A percentile compares a stretch with the other conserved stretches of the same genome.
phyloP scores from a whole-genome alignment of 2,888 invertebrate genomes.

The Nezara viridula region DNA sequence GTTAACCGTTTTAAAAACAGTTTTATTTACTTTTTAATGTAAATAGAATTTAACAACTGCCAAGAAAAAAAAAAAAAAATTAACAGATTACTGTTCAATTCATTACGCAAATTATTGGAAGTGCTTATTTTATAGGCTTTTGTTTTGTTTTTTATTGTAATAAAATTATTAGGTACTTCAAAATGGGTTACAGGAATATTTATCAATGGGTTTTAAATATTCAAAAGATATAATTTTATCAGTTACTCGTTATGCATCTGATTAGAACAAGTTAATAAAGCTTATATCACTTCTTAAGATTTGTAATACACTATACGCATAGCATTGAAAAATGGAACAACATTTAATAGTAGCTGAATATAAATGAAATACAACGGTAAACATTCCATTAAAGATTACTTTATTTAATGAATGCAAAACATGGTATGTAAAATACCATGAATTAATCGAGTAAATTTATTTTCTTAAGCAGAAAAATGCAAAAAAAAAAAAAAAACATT shows the following conservation, averaged over 20 bases:
- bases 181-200: too few relatives aligned
- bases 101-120: too few relatives aligned
- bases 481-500: not conserved
- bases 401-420: not conserved
- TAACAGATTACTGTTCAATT: too few relatives aligned
- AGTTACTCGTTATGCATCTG: not conserved
- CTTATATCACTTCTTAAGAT: not conserved
- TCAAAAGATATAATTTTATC: not conserved
- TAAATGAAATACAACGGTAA: not conserved
- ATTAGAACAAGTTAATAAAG: not conserved
- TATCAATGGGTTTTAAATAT: not conserved
- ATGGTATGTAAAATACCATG: not conserved
- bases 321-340: not conserved
- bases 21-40: too few relatives aligned
- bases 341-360: not conserved
- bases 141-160: too few relatives aligned
- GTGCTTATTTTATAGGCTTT: too few relatives aligned
- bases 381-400: slow-evolving; percentile 14
- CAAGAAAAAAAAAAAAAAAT: too few relatives aligned
- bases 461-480: too few relatives aligned
- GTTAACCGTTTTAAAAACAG: too few relatives aligned
- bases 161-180: too few relatives aligned
- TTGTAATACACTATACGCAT: not conserved
- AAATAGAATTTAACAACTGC: too few relatives aligned
- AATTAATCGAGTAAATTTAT: not conserved